Evolutionary conservation across 2,888 invertebrate genomes (phyloP), one percentile per base, ranked within the genome.

Genomic region (Tipula confusa): DNA sequence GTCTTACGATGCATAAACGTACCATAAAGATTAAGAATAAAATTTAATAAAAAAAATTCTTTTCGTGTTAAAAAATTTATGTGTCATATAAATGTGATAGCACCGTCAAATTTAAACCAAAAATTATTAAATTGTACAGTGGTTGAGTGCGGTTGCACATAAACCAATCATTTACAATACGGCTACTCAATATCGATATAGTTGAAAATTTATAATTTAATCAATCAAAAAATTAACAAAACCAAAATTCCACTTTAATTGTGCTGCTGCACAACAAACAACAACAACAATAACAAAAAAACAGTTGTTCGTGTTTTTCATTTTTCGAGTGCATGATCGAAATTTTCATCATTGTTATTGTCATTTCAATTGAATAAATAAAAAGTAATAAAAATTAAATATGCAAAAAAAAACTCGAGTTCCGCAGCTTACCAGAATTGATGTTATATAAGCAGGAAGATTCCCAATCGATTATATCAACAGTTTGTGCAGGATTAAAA

Each of bases 161-260:
- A 18, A 18, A 7, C 24, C 64, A 64, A 64, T 64, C 18, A 64
- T 64, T 64, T 24, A 64, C 24, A 24, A 24, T 24, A 43, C 5
- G 43, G 43, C 43, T 43, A 43, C 15, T 48, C 7, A n/a, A 33
- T 64, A 64, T 64, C 64, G 64, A 64, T 64, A 9, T 64, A 64
- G 24, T 64, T 64, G 64, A 9, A 64, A 43, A 43, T 7, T 43
- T 43, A n/a, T 43, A 43, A 24, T 64, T 64, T 24, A 64, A 64
- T 64, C 64, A 64, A 64, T 64, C 64, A 64, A 64, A 9, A 64
- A 64, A 24, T 64, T 64, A 64, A 64, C 64, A 64, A 64, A 64
- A 64, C 64, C 64, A 64, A 64, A 64, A 43, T 4, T 43, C 43
- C 43, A 43, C 43, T 64, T 64, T 64, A 24, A 2, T 64, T 64